These are phyloP conservation scores for Chionodraco myersi DNA, from an alignment of 2,113 vertebrate genomes.

Conservation along the genomic window DNA sequence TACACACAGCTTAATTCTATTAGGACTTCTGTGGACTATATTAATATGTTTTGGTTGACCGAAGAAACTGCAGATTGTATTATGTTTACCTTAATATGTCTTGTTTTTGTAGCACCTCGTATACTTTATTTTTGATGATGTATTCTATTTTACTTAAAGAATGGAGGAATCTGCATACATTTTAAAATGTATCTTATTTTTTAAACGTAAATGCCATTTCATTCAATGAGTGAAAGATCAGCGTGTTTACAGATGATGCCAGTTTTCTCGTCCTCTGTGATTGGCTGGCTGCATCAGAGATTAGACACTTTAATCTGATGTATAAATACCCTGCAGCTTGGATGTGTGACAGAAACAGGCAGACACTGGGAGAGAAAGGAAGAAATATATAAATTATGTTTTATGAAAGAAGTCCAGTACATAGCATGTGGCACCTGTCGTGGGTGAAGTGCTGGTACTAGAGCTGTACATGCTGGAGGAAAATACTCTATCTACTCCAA, in stretches of 20 bases:
- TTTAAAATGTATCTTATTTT: neutral
- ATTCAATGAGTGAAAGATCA: conserved; percentile 6
- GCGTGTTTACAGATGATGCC: conserved; percentile 41
- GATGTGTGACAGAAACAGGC: conserved; percentile 4
- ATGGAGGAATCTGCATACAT: neutral
- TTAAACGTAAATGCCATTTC: neutral
- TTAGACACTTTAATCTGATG: conserved; percentile 67
- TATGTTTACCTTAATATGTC: neutral
- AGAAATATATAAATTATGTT: neutral
- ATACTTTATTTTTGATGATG: neutral
- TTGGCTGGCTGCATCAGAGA: conserved; percentile 52
- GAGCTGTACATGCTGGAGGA: conserved; percentile 21
- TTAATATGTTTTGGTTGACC: too few relatives aligned
- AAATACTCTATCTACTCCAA: conserved; percentile 48
- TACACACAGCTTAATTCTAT: too few relatives aligned
- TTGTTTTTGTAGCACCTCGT: neutral
- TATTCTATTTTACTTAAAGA: neutral
- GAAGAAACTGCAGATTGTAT: neutral
- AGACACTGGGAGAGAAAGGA: neutral
- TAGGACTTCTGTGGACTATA: too few relatives aligned
- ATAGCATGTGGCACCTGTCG: neutral
- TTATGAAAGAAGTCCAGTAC: neutral
- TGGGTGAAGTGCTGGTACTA: neutral
- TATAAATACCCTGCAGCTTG: conserved; percentile 56
- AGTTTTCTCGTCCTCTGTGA: conserved; percentile 20